phyloP scores from a whole-genome alignment of 1,140 invertebrate species.

The Heliconius melpomene region DNA sequence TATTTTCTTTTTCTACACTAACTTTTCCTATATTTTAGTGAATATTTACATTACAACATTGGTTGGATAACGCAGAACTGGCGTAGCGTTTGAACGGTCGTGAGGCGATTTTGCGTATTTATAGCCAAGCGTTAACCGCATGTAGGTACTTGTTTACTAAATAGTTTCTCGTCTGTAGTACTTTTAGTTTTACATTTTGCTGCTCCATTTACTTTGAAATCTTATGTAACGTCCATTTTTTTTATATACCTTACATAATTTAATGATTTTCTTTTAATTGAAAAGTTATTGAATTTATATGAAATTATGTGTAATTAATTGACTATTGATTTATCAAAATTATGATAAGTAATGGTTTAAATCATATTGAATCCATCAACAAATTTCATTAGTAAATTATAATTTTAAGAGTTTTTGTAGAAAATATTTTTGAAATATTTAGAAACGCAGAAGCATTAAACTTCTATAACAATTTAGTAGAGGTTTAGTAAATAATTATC shows the following conservation, averaged over 20 bases:
- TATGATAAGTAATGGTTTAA: not conserved
- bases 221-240: not conserved
- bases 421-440: too few species aligned
- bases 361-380: not conserved
- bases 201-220: not conserved
- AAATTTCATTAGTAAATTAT: not conserved
- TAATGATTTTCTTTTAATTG: not conserved
- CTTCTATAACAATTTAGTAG: too few species aligned
- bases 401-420: too few species aligned
- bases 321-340: not conserved
- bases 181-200: slow-evolving; percentile 6
- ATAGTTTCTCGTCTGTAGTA: slow-evolving; percentile 17
- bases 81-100: not conserved
- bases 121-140: slow-evolving; percentile 26
- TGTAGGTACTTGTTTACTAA: slow-evolving; percentile 25
- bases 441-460: too few species aligned
- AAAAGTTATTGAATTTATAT: not conserved
- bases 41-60: not conserved
- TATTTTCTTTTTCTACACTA: not conserved
- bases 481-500: too few species aligned
- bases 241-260: not conserved
- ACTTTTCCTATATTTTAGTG: not conserved
- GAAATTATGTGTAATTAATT: too few species aligned
- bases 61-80: not conserved
- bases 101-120: slow-evolving; percentile 28